Base-by-base conservation (phyloP, 2,888 invertebrate genomes). In the Hofmannophila pseudospretella region DNA sequence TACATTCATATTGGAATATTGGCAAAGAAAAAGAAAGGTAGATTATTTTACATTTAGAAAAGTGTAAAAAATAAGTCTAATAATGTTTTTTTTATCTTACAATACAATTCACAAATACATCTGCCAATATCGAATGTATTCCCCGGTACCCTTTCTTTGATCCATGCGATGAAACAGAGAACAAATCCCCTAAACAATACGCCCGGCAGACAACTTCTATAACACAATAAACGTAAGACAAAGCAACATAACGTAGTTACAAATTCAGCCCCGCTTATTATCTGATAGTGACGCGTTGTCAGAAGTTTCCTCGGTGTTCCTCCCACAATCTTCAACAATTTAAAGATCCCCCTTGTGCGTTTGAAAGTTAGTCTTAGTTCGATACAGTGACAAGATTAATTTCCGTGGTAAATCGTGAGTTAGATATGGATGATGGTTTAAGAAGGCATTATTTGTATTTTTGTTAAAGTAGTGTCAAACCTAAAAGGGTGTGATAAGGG, bases 261-360 rank as follows among this genome's bases (percentile, higher is more conserved):
- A 66, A 67, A 76, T 75, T 76, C 66, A 66, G 59, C 62, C 62
- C 55, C 50, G 63, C 65, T 68, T 73, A 78, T 74, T 78, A 77
- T 69, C 77, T 80, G 82, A 77, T 80, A 81, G 79, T 82, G 81
- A 81, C 80, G 65, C 5, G 66, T 63, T 75, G 72, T 77, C 75
- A 71, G 73, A 82, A 84, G 72, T 81, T 80, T 19, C 22, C 23
- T 16, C 22, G 5, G 2, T 59, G 49, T 63, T 59, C 49, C 58
- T 57, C 58, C 58, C 50, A 61, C 65, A 67, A 68, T 73, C 66
- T 68, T 54, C 44, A 52, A 56, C 58, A 65, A 67, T 67, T 66
- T 64, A 54, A 65, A 44, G 58, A 67, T 73, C 77, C 76, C 77
- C 76, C 79, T 70, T 72, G 79, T 80, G 76, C 74, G 68, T 76